Percentiles rank a stretch among this genome's conserved stretches.
Conservation (phyloP, 2,113 vertebrate species). For the Eonycteris spelaea region DNA sequence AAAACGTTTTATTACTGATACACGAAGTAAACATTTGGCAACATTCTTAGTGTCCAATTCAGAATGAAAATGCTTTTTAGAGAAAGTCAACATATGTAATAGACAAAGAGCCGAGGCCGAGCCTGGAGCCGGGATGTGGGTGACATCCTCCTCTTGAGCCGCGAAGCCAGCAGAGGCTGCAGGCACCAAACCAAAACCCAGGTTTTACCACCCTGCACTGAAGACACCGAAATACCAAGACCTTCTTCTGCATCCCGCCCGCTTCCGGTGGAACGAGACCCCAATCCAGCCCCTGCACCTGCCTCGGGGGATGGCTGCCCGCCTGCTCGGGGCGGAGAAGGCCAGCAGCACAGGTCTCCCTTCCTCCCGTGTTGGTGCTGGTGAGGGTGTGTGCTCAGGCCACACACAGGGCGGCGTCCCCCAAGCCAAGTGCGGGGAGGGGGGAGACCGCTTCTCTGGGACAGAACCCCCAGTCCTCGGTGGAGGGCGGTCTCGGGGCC, state of each 20-base stretch:
- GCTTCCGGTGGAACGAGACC: background rate
- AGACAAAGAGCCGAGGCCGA: too few relatives aligned
- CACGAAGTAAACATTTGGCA: background rate
- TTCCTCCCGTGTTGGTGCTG: accelerated
- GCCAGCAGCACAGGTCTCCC: accelerated
- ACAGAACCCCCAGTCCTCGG: too few relatives aligned
- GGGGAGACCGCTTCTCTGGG: background rate
- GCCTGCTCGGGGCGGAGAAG: accelerated
- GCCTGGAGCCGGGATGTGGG: background rate
- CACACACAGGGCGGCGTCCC: accelerated
- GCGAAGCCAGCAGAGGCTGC: background rate
- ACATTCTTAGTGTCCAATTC: background rate
- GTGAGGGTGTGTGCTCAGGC: background rate
- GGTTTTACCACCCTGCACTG: background rate
- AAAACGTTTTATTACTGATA: background rate
- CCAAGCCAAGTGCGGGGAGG: accelerated
- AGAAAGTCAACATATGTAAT: background rate
- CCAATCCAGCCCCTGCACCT: too few relatives aligned
- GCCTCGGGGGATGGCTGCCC: too few relatives aligned
- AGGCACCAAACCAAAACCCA: background rate
- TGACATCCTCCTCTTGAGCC: accelerated
- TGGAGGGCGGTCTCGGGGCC: background rate
- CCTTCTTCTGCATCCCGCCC: background rate
- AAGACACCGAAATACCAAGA: background rate
- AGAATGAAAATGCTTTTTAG: background rate